Percentiles rank a stretch among this genome's conserved stretches.
Conservation (phyloP, 2,113 vertebrate species). For the Brachyhypopomus gauderio region DNA sequence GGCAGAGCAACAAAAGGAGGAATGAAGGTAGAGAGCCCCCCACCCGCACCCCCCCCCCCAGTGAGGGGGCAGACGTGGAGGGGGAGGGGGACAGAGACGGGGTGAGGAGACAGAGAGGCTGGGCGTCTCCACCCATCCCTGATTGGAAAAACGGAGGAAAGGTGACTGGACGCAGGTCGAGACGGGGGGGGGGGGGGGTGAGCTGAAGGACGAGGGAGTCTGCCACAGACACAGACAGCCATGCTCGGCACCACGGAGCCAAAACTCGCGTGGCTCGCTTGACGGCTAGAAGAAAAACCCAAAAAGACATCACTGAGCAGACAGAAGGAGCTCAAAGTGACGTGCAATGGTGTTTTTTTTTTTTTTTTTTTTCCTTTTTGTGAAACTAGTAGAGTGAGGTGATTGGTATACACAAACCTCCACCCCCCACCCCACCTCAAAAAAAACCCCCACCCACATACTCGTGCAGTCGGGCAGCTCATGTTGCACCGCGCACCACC, state of each 20-base stretch:
- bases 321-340: conserved; percentile 35
- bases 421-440: neutral
- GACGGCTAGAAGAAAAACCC: conserved; percentile 19
- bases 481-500: neutral
- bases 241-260: neutral
- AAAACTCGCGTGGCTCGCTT: conserved; percentile 3
- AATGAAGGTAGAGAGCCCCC: conserved; percentile 6
- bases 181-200: neutral
- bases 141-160: conserved; percentile 6
- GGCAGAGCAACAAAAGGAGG: conserved; percentile 22
- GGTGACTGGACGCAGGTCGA: conserved; percentile 10
- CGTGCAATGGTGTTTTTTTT: conserved; percentile 25
- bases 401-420: neutral
- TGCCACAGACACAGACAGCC: too few relatives aligned
- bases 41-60: neutral
- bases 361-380: neutral
- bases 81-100: neutral
- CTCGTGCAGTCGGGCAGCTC: neutral
- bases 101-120: conserved; percentile 24
- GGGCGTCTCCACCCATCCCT: conserved; percentile 46
- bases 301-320: conserved; percentile 16
- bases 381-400: conserved; percentile 25
- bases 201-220: neutral
- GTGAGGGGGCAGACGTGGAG: too few relatives aligned
- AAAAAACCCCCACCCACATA: neutral